Conservation (phyloP, 1,140 invertebrate species). For the Aleiodes sp. region DNA sequence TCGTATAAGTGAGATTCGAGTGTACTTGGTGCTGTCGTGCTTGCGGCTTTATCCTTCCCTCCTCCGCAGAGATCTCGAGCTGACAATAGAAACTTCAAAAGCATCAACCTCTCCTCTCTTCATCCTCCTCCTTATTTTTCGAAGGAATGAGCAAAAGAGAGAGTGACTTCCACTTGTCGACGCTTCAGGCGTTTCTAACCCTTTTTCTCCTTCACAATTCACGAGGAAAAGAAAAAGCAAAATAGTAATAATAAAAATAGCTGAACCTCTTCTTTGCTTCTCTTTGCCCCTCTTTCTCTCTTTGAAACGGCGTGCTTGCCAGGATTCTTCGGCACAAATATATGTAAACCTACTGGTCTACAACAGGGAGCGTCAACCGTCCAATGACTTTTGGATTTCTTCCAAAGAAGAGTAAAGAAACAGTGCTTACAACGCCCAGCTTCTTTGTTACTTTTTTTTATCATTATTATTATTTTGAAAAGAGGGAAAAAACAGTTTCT, state of each 20-base stretch:
- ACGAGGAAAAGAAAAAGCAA: background rate
- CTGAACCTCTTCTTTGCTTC: too few species aligned
- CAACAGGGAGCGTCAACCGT: background rate
- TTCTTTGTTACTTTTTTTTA: too few species aligned
- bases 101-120: background rate
- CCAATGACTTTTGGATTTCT: background rate
- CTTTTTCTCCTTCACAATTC: background rate
- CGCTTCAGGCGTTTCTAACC: background rate
- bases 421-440: too few species aligned
- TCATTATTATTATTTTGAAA: too few species aligned
- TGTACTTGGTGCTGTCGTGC: background rate
- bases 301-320: background rate
- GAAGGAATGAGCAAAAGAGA: background rate
- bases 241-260: too few species aligned
- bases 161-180: background rate
- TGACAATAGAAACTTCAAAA: slow-evolving; percentile 12
- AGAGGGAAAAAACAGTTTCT: too few species aligned
- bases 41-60: background rate
- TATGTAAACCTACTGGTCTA: background rate
- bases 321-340: background rate
- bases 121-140: background rate
- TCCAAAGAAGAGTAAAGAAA: too few species aligned
- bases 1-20: slow-evolving; percentile 1
- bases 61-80: slow-evolving; percentile 1
- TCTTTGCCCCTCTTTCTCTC: too few species aligned